Evolutionary conservation across 2,113 vertebrate genomes (phyloP), one percentile per base, ranked within the genome.

Genomic region (Chaetodon trifascialis): DNA sequence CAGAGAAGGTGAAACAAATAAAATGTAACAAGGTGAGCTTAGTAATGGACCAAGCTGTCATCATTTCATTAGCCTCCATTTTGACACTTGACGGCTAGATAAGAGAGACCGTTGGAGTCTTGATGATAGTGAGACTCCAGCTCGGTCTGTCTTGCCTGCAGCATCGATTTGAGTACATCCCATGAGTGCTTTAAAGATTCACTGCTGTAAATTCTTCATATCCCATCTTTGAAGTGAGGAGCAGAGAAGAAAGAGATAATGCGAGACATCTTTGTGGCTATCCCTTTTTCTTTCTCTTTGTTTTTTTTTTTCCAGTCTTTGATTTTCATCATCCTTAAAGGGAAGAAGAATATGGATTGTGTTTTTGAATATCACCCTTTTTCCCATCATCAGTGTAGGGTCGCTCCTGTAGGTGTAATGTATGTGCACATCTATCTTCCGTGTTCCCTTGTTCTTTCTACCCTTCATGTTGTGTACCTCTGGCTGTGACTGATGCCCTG

Each of bases 181-280:
- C 88, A 64, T 58, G 86, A 94, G 93, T 90, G 89, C 85, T 87
- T 95, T 95, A 95, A 94, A 92, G 88, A 94, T 95, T 94, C 85
- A 90, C 85, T 55, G 88, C 88, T 86, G 88, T 95, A 92, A 94
- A 94, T 95, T 94, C 91, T 95, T 94, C 89, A 95, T 95, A 93
- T 93, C 86, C 89, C 51, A 14, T 76, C 92, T 94, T 95, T 95
- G 90, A 95, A 95, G 92, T 91, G 42, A 66, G 88, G 86, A 34
- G 86, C 34, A 75, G 78, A 81, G 85, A 91, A 91, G 80, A 92
- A 90, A 91, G 67, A 73, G 78, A 90, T 92, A 85, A 91, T 85
- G 52, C 83, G 23, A 76, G 68, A 86, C 75, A 83, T 90, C 69
- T 88, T 82, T 89, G 79, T 70, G 79, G 69, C 62, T n/a, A 73